A percentile compares a stretch with the other conserved stretches of the same genome.
These are phyloP conservation scores for Neotoxoptera formosana DNA, from an alignment of 1,140 invertebrate species.

Conservation along the genomic window DNA sequence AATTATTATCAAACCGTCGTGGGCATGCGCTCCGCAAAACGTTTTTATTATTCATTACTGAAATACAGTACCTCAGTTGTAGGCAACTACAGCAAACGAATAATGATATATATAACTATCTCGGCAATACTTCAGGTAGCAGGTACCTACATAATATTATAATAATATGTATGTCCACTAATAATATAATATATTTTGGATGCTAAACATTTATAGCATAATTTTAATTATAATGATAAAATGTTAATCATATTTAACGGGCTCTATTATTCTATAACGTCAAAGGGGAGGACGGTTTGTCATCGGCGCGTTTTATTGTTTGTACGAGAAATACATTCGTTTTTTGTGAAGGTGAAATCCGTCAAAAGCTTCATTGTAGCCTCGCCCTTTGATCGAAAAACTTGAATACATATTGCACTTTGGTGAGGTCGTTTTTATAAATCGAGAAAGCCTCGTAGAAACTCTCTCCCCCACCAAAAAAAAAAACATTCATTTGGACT, in stretches of 20 bases:
- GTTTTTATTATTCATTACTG: background rate
- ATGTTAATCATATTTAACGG: background rate
- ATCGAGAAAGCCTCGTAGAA: background rate
- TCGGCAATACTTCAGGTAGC: background rate
- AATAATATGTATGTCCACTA: background rate
- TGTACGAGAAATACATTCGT: background rate
- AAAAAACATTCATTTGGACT: background rate
- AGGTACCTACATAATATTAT: background rate
- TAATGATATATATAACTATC: background rate
- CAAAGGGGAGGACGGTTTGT: background rate
- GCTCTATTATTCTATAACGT: background rate
- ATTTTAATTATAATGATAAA: background rate
- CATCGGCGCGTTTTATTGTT: background rate
- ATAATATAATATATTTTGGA: background rate
- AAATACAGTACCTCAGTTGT: background rate
- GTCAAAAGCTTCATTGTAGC: background rate
- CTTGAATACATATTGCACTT: background rate
- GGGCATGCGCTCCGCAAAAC: background rate
- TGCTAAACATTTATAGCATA: background rate
- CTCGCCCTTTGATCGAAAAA: background rate
- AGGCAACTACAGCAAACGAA: background rate
- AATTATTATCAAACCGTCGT: background rate
- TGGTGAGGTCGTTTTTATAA: background rate
- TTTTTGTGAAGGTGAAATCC: background rate
- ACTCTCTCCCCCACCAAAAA: background rate